Conservation (phyloP, 1,140 invertebrate species). For the Microvelia longipes region DNA sequence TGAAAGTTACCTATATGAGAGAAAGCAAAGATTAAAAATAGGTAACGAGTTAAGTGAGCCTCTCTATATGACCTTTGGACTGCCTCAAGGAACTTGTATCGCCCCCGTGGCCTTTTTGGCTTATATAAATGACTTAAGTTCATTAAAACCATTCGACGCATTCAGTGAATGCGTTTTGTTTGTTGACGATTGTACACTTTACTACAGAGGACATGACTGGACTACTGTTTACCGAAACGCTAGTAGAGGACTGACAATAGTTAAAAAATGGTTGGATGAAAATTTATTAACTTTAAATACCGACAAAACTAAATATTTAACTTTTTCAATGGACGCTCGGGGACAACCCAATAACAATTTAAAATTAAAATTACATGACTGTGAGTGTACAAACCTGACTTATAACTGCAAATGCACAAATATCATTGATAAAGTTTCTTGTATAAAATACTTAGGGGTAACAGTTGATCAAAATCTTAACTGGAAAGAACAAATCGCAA, state of each 20-base stretch:
- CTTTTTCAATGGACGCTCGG: not conserved
- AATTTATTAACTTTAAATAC: not conserved
- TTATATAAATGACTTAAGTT: not conserved
- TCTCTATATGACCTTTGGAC: not conserved
- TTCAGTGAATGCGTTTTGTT: not conserved
- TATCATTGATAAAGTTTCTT: not conserved
- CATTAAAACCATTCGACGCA: not conserved
- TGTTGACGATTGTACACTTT: not conserved
- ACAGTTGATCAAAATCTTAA: not conserved
- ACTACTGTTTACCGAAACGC: not conserved
- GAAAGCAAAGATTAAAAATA: not conserved
- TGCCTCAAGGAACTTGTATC: not conserved
- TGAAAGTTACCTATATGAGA: not conserved
- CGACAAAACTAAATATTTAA: not conserved
- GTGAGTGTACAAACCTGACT: not conserved
- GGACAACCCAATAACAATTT: not conserved
- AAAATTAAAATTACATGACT: not conserved
- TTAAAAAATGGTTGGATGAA: not conserved
- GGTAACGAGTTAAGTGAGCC: not conserved
- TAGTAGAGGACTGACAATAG: not conserved
- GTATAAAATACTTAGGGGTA: not conserved
- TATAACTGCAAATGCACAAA: not conserved
- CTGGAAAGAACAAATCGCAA: not conserved
- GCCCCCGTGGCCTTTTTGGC: not conserved
- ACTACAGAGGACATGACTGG: not conserved